Evolutionary conservation across 2,797 vertebrate genomes (phyloP).

Genomic region (Amblyopsis hoosieri): DNA sequence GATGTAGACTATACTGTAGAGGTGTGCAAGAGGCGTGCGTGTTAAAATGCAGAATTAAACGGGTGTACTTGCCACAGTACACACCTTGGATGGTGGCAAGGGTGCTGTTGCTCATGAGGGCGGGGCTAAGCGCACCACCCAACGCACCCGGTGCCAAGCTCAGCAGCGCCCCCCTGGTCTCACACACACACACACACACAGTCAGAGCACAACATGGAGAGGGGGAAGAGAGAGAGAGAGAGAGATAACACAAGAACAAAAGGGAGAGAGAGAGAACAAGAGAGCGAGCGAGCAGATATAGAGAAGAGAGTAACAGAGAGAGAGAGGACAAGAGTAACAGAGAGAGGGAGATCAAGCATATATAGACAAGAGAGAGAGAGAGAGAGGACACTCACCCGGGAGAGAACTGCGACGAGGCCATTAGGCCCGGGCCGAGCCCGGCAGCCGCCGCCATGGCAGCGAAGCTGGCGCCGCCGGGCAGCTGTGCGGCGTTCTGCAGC

Average conservation of each 20-base stretch:
- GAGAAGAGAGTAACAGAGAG: too few species aligned
- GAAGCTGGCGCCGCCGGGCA: constrained; percentile 91
- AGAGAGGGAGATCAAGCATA: background rate
- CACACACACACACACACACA: constrained; percentile 42
- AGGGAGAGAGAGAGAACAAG: background rate
- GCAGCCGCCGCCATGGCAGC: constrained; percentile 98
- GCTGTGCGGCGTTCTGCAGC: constrained; percentile 86
- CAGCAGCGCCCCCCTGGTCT: constrained; percentile 91
- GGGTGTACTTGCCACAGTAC: constrained; percentile 64
- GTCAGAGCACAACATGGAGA: constrained; percentile 2
- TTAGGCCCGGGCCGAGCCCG: constrained; percentile 91
- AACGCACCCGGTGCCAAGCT: constrained; percentile 92
- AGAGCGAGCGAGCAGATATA: background rate
- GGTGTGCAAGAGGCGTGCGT: background rate
- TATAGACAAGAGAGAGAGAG: too few species aligned
- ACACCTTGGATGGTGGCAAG: constrained; percentile 98
- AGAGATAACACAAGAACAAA: background rate
- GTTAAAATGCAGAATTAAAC: background rate
- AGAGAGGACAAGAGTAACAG: constrained; percentile 28
- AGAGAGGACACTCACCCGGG: constrained; percentile 82
- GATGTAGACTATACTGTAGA: too few species aligned
- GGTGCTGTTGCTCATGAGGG: constrained; percentile 97
- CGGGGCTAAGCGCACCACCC: constrained; percentile 89
- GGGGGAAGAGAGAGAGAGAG: constrained; percentile 1
- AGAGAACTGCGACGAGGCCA: constrained; percentile 94